Conservation (phyloP, 2,797 vertebrate genomes). For the Champsocephalus gunnari region DNA sequence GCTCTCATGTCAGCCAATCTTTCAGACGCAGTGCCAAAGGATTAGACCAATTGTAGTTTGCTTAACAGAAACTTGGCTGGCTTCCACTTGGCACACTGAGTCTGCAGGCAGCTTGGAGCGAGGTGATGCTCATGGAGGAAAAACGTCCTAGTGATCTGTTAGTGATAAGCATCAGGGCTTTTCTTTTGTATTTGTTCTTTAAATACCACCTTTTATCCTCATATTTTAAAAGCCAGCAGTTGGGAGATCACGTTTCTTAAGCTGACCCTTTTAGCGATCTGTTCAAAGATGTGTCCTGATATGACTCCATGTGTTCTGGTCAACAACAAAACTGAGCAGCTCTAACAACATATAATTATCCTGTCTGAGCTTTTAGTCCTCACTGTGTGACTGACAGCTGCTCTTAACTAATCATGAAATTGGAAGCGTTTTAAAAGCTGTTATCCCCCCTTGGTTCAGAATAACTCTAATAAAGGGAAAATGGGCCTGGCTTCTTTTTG, state of each 20-base stretch:
- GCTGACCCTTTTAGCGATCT: constrained; percentile 26
- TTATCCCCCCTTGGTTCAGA: constrained; percentile 54
- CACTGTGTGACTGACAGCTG: constrained; percentile 49
- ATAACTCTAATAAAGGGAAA: constrained; percentile 63
- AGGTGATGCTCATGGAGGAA: constrained; percentile 52
- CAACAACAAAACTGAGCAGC: constrained; percentile 31
- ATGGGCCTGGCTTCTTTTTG: constrained; percentile 63
- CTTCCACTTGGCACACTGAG: constrained; percentile 53
- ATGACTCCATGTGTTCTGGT: constrained; percentile 4
- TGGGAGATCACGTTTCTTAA: constrained; percentile 30
- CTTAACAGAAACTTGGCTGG: constrained; percentile 60
- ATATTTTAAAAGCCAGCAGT: constrained; percentile 1
- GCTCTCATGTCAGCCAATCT: constrained; percentile 60
- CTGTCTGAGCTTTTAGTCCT: constrained; percentile 52
- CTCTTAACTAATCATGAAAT: constrained; percentile 60
- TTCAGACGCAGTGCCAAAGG: constrained; percentile 48
- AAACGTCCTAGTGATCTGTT: constrained; percentile 38
- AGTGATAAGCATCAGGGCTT: constrained; percentile 15
- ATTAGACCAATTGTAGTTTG: constrained; percentile 70
- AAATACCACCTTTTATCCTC: constrained; percentile 20
- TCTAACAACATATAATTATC: constrained; percentile 60
- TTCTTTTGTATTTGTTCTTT: constrained; percentile 17
- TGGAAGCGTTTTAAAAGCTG: constrained; percentile 67
- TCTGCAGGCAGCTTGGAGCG: constrained; percentile 53
- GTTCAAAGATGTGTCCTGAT: constrained; percentile 18